Conservation (phyloP, 2,888 invertebrate species). For the Crossocerus cetratus region DNA sequence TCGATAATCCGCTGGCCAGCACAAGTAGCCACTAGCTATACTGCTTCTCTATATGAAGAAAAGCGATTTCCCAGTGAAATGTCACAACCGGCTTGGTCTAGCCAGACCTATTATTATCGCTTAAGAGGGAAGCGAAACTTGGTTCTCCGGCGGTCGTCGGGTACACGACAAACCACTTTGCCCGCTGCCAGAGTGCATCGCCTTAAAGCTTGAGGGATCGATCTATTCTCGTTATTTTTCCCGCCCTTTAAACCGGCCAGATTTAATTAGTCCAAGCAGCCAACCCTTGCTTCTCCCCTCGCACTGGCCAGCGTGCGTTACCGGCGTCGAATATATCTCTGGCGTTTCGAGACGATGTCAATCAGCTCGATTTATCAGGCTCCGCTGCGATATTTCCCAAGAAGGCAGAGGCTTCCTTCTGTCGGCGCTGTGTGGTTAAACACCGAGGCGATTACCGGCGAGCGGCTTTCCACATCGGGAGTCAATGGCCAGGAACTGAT, state of each 20-base stretch:
- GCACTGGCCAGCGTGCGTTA: no score
- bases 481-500: slow-evolving; percentile 30
- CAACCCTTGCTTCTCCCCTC: no score
- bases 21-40: background rate
- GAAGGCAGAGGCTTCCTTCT: no score
- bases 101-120: slow-evolving; percentile 18
- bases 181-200: slow-evolving; percentile 31
- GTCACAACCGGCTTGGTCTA: slow-evolving; percentile 1
- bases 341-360: no score
- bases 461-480: slow-evolving; percentile 27
- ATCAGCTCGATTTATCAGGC: no score
- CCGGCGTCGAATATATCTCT: no score
- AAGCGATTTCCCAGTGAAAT: slow-evolving; percentile 8
- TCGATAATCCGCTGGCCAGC: background rate
- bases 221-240: slow-evolving; percentile 42
- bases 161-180: slow-evolving; percentile 37
- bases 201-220: slow-evolving; percentile 37
- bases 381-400: no score
- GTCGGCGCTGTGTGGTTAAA: slow-evolving; percentile 13
- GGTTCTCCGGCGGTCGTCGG: slow-evolving; percentile 11
- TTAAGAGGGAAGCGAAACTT: slow-evolving; percentile 23
- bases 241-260: slow-evolving; percentile 12
- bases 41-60: background rate
- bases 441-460: slow-evolving; percentile 6
- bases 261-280: slow-evolving; percentile 18